Base-by-base conservation (phyloP, 2,888 invertebrate species). In the Tanytarsus gracilentus region DNA sequence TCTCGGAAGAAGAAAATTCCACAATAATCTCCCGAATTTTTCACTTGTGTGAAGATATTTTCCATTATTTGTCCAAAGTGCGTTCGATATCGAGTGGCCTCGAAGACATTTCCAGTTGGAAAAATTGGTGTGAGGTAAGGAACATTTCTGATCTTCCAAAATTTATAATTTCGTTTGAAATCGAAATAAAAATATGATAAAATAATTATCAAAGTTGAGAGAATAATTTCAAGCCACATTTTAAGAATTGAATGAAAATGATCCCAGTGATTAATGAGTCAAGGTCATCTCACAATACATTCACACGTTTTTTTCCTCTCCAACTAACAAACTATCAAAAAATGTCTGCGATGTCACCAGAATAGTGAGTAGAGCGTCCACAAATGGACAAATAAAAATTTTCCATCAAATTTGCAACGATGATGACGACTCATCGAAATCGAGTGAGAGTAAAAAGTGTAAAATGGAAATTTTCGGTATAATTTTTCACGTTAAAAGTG, bases 301-400 rank as follows among this genome's bases (percentile, higher is more conserved):
- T n/a, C n/a, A n/a, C n/a, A n/a, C n/a, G n/a, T n/a, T n/a, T n/a
- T 48, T 58, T 48, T 40, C 40, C 48, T 27, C 16, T 14, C 30
- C 27, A 58, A 4, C 33, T 16, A 21, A 16, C 39, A 40, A 49
- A 26, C 48, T 21, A 52, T 36, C 21, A 21, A 27, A 63, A 69
- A 68, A 74, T 74, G 74, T 73, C 74, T 66, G 73, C 74, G 65
- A 86, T 87, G 86, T 86, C 86, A 82, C 86, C 86, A 69, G 86
- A 87, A 82, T 87, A 86, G 86, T 87, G 77, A 86, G 86, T 83
- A 58, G 44, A 23, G 27, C 7, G 11, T n/a, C 9, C n/a, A 14
- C 29, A 58, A 29, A 36, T 33, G n/a, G 48, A n/a, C 9, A 58
- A 27, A 18, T 26, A 48, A 48, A 58, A 58, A 16, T 18, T 56